These are phyloP conservation scores for Parauchenoglanis ngamensis DNA, from an alignment of 2,797 vertebrate species.

Conservation along the genomic window DNA sequence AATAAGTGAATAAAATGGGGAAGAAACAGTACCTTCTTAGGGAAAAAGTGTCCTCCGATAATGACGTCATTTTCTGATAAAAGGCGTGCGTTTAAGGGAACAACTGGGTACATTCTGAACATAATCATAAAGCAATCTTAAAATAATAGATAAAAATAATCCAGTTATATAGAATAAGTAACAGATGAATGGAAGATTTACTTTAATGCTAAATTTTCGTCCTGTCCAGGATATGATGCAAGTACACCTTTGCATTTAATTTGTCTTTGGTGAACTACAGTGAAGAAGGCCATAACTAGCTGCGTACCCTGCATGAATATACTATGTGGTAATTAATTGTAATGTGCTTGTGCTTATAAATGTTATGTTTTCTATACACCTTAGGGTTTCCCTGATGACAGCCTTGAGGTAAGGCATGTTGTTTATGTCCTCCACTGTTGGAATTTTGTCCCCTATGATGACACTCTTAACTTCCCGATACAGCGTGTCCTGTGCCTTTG, in stretches of 20 bases:
- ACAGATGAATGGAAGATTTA: background rate
- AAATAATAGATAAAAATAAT: background rate
- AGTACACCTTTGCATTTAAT: background rate
- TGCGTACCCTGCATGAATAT: background rate
- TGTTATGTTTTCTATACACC: background rate
- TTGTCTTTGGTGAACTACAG: too few relatives aligned
- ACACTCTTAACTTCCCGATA: conserved; percentile 66
- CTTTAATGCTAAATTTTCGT: background rate
- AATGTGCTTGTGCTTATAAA: background rate
- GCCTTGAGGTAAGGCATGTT: conserved; percentile 68
- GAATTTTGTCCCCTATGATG: conserved; percentile 52
- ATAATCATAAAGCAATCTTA: conserved; percentile 29
- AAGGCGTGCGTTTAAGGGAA: conserved; percentile 69
- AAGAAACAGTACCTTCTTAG: conserved; percentile 66
- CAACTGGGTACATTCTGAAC: conserved; percentile 77
- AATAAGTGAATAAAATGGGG: too few relatives aligned
- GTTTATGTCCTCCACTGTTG: conserved; percentile 68
- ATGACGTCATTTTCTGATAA: conserved; percentile 59
- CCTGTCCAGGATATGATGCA: background rate
- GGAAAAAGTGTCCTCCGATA: conserved; percentile 72
- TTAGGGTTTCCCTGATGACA: too few relatives aligned
- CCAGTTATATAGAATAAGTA: background rate
- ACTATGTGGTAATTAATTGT: background rate
- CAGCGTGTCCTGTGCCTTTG: conserved; percentile 68
- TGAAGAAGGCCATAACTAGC: background rate